A percentile compares a stretch with the other conserved stretches of the same genome.
phyloP scores from a whole-genome alignment of 2,888 invertebrate species.

The Alitta virens region DNA sequence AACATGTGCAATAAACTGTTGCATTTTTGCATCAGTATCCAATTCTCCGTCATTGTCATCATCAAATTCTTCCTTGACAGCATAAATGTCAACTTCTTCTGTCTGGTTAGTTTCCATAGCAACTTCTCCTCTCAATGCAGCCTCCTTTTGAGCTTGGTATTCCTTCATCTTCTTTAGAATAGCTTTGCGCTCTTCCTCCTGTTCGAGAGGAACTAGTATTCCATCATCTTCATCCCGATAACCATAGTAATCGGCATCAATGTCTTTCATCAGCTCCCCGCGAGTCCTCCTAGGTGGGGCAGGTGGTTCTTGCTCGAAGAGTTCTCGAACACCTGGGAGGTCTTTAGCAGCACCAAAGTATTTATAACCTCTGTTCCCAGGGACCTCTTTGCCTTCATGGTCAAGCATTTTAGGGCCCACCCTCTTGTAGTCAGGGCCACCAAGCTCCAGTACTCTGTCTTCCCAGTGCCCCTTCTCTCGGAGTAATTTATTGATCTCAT shows the following conservation, averaged over 20 bases:
- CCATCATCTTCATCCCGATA: slow-evolving; percentile 99
- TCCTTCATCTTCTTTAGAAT: slow-evolving; percentile 67
- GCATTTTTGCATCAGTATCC: slow-evolving; percentile 29
- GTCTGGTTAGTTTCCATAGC: slow-evolving; percentile 7
- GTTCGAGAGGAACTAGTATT: slow-evolving; percentile 83
- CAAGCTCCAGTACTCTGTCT: slow-evolving; percentile 88
- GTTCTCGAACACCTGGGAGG: slow-evolving; percentile 92
- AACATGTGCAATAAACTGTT: slow-evolving; percentile 77
- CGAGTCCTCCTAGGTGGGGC: slow-evolving; percentile 86
- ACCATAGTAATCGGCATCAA: slow-evolving; percentile 98
- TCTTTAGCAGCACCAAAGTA: slow-evolving; percentile 97
- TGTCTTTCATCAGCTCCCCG: slow-evolving; percentile 94
- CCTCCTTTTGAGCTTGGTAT: slow-evolving; percentile 67
- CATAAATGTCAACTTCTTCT: slow-evolving; percentile 70
- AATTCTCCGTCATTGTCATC: slow-evolving; percentile 39
- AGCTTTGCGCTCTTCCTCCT: slow-evolving; percentile 72
- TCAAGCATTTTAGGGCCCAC: slow-evolving; percentile 77
- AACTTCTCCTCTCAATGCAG: slow-evolving; percentile 44
- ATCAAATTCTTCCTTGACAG: slow-evolving; percentile 49
- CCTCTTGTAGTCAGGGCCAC: slow-evolving; percentile 81
- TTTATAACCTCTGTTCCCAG: slow-evolving; percentile 96
- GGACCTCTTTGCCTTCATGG: slow-evolving; percentile 76
- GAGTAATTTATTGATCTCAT: slow-evolving; percentile 97
- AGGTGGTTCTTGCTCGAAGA: slow-evolving; percentile 87
- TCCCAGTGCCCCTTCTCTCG: slow-evolving; percentile 98